phyloP scores from a whole-genome alignment of 2,797 vertebrate species.

The Phalanger gymnotis region DNA sequence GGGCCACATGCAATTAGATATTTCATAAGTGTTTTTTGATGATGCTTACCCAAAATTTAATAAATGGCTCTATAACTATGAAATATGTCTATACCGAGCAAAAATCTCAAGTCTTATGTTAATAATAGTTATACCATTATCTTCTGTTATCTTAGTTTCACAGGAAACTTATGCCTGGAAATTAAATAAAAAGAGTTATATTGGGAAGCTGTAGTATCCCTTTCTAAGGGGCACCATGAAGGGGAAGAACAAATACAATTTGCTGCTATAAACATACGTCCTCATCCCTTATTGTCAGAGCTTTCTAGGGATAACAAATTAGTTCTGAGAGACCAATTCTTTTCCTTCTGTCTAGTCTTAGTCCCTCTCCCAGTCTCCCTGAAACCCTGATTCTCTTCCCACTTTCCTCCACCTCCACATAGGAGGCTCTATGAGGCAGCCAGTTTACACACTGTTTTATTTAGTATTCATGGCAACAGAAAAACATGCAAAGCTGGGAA shows the following conservation, averaged over 20 bases:
- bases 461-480: slow-evolving; percentile 28
- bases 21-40: slow-evolving; percentile 20
- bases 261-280: slow-evolving; percentile 18
- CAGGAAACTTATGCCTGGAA: slow-evolving; percentile 47
- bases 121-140: not conserved
- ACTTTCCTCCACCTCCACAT: not conserved
- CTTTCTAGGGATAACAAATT: not conserved
- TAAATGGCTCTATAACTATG: not conserved
- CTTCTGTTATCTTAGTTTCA: slow-evolving; percentile 25
- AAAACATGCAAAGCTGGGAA: slow-evolving; percentile 51
- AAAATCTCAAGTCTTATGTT: slow-evolving; percentile 25
- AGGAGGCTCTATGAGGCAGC: not conserved
- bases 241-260: slow-evolving; percentile 32
- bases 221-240: slow-evolving; percentile 42
- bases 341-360: not conserved
- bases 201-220: not conserved
- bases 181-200: not conserved
- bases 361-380: not conserved
- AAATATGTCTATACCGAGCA: not conserved
- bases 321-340: not conserved
- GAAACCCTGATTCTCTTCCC: not conserved
- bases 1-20: slow-evolving; percentile 11
- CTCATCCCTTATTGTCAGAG: slow-evolving; percentile 21
- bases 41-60: slow-evolving; percentile 18
- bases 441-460: not conserved